Evolutionary conservation across 2,888 invertebrate species (phyloP).

Genomic region (Phortica okadai): DNA sequence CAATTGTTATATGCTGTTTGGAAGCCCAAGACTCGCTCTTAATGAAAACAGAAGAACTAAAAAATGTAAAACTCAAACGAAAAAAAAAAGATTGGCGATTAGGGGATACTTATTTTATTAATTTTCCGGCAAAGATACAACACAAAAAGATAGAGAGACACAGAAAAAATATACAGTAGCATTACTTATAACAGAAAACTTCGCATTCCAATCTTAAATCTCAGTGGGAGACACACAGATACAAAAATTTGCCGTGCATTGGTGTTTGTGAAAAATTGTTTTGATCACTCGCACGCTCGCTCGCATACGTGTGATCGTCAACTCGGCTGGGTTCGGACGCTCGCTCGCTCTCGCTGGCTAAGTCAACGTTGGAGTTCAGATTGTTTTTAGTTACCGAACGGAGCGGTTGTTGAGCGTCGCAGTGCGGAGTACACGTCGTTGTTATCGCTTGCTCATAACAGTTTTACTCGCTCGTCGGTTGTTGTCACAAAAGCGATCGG

Average conservation of each 20-base stretch:
- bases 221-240: slow-evolving; percentile 49
- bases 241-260: slow-evolving; percentile 22
- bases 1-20: too few species aligned
- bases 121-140: too few species aligned
- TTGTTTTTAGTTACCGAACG: slow-evolving; percentile 72
- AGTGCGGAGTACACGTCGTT: slow-evolving; percentile 43
- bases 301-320: neutral
- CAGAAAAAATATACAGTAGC: too few species aligned
- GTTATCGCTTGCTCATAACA: slow-evolving; percentile 1
- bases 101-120: neutral
- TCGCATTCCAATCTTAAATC: slow-evolving; percentile 72
- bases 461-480: slow-evolving; percentile 26
- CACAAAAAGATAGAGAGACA: too few species aligned
- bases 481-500: slow-evolving; percentile 37
- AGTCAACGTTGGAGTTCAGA: slow-evolving; percentile 54
- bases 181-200: slow-evolving; percentile 42
- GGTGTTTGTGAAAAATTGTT: neutral
- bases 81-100: neutral
- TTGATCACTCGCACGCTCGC: neutral
- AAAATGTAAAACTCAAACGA: neutral
- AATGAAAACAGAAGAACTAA: too few species aligned
- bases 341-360: neutral
- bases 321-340: neutral
- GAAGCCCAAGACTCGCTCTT: too few species aligned
- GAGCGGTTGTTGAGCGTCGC: slow-evolving; percentile 62